Evolutionary conservation across 2,888 invertebrate species (phyloP).

Genomic region (Ptilodon capucinus): DNA sequence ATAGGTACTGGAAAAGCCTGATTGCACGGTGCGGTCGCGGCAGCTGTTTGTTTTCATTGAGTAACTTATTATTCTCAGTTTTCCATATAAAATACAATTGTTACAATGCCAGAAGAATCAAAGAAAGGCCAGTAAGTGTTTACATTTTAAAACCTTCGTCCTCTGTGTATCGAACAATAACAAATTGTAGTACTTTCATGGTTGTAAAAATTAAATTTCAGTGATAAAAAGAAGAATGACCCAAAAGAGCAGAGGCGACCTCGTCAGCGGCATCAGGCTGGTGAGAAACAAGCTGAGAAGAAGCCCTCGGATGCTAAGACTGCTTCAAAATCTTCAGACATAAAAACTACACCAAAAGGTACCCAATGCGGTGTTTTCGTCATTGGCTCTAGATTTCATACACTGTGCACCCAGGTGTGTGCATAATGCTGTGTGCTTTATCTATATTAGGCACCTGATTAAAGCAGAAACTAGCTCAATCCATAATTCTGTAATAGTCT

Average conservation of each 20-base stretch:
- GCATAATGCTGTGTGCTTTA: no score
- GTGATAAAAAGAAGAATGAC: constrained; percentile 58
- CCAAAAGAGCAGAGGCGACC: constrained; percentile 68
- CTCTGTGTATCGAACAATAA: no score
- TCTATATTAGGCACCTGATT: no score
- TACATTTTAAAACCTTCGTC: background rate
- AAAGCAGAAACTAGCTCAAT: no score
- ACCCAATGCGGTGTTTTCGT: no score
- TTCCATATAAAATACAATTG: no score
- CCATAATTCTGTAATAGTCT: no score
- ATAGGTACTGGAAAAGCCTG: no score
- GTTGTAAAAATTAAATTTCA: constrained; percentile 33
- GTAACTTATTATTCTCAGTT: background rate
- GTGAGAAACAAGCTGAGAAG: constrained; percentile 35
- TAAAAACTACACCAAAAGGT: constrained; percentile 12
- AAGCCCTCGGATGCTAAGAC: constrained; percentile 40
- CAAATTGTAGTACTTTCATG: background rate
- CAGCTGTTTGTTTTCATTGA: no score
- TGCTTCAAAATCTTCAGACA: constrained; percentile 31
- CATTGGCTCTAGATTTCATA: no score
- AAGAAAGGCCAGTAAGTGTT: constrained; percentile 57
- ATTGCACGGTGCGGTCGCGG: no score
- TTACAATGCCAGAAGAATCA: constrained; percentile 26
- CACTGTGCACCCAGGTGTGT: no score
- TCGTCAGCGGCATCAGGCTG: constrained; percentile 48